Conservation (phyloP, 1,140 invertebrate species). For the fruit fly (Drosophila melanogaster) region Release_6_plus_ISO1_MT NT_037436.4:15770501-15771000, state of each 20-base stretch:
- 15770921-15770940: slow-evolving; percentile 82
- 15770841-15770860: slow-evolving; percentile 73
- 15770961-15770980: slow-evolving; percentile 82
- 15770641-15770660: slow-evolving; percentile 80
- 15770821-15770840: slow-evolving; percentile 68
- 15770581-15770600: slow-evolving; percentile 74
- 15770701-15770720: slow-evolving; percentile 62
- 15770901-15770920: slow-evolving; percentile 64
- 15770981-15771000: slow-evolving; percentile 69
- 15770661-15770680: slow-evolving; percentile 77
- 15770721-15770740: slow-evolving; percentile 51
- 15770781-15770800: slow-evolving; percentile 54
- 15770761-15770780: slow-evolving; percentile 57
- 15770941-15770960: slow-evolving; percentile 65
- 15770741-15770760: slow-evolving; percentile 52
- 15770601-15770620: slow-evolving; percentile 39
- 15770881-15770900: slow-evolving; percentile 12
- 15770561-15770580: slow-evolving; percentile 73
- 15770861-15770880: slow-evolving; percentile 41
- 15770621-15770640: slow-evolving; percentile 74
- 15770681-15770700: slow-evolving; percentile 40
- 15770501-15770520: slow-evolving; percentile 61
- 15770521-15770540: slow-evolving; percentile 15
- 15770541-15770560: slow-evolving; percentile 41
- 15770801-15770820: slow-evolving; percentile 55